Percentiles rank a stretch among this genome's conserved stretches.
Evolutionary conservation across 2,113 vertebrate species (phyloP).

Genomic region (Himantopus leucocephalus): DNA sequence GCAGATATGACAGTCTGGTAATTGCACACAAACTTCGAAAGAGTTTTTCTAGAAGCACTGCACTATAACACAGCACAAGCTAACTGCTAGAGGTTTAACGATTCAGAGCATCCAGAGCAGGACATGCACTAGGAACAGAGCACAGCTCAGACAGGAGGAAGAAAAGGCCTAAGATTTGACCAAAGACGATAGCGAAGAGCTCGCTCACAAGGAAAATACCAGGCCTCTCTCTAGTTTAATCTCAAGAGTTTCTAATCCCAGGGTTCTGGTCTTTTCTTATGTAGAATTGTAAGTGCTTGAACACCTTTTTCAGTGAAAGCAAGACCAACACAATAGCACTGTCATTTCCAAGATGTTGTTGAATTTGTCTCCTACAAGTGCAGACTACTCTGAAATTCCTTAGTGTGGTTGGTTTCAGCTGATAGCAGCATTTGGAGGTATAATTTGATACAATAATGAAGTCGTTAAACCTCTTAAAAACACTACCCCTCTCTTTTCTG

Average conservation of each 20-base stretch:
- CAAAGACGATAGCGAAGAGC: rapidly evolving
- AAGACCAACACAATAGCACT: background rate
- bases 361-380: background rate
- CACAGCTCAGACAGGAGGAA: background rate
- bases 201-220: background rate
- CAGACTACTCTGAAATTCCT: background rate
- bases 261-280: background rate
- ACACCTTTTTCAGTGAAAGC: background rate
- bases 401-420: rapidly evolving
- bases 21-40: rapidly evolving
- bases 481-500: background rate
- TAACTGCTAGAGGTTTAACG: background rate
- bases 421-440: background rate
- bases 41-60: background rate
- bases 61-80: background rate
- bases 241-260: background rate
- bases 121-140: rapidly evolving
- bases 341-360: background rate
- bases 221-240: background rate
- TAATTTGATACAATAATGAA: background rate
- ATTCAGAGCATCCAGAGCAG: background rate
- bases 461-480: background rate
- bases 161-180: background rate
- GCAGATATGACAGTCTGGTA: rapidly evolving
- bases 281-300: background rate